Evolutionary conservation across 2,888 invertebrate species (phyloP).

Genomic region (Cheilosia variabilis): DNA sequence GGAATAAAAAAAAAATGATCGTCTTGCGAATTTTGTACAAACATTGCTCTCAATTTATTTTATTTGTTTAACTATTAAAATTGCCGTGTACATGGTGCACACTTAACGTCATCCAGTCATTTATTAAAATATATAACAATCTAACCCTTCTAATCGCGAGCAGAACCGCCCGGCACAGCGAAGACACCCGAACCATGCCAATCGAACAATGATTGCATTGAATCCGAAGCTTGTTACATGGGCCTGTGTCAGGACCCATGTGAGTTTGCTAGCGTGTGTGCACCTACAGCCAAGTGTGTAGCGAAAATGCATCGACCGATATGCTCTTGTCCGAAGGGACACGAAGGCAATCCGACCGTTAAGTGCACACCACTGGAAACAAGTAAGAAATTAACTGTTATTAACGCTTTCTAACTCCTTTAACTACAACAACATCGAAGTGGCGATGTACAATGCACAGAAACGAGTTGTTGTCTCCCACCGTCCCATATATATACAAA

Average conservation of each 20-base stretch:
- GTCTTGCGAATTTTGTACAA: constrained; percentile 66
- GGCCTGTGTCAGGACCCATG: constrained; percentile 93
- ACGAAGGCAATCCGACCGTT: constrained; percentile 92
- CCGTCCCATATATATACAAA: neutral
- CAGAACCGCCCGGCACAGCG: constrained; percentile 88
- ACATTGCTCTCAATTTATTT: constrained; percentile 49
- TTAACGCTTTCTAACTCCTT: constrained; percentile 34
- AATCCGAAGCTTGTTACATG: constrained; percentile 92
- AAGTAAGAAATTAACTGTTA: constrained; percentile 86
- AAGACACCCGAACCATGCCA: constrained; percentile 91
- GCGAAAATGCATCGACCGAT: constrained; percentile 93
- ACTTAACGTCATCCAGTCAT: constrained; percentile 50
- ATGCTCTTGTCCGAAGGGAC: constrained; percentile 91
- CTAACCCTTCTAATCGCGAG: constrained; percentile 63
- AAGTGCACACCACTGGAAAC: constrained; percentile 90
- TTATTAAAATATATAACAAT: constrained; percentile 35
- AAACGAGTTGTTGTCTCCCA: constrained; percentile 38
- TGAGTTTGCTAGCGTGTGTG: constrained; percentile 91
- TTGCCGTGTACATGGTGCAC: constrained; percentile 32
- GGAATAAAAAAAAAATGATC: neutral
- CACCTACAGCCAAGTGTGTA: constrained; percentile 90
- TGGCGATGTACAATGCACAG: constrained; percentile 58
- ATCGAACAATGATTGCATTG: constrained; percentile 93
- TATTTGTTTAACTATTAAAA: constrained; percentile 2
- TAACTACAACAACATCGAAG: constrained; percentile 19